A percentile compares a stretch with the other conserved stretches of the same genome.
phyloP scores from a whole-genome alignment of 1,140 invertebrate species.

The Xylocopa sonorina region DNA sequence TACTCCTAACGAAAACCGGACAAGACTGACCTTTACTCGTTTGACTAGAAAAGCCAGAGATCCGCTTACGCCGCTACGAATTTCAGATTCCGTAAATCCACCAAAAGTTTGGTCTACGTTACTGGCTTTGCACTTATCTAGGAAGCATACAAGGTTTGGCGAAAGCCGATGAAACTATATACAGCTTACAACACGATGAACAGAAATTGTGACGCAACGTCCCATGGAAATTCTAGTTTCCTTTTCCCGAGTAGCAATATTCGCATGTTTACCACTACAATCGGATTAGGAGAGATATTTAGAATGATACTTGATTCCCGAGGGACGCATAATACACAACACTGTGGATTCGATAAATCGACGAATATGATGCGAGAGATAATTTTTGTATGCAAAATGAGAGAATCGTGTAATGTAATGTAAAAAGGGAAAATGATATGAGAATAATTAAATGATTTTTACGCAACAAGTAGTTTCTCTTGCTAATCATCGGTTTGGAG shows the following conservation, averaged over 20 bases:
- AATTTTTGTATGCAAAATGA: no score
- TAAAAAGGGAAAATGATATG: no score
- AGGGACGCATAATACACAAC: not conserved
- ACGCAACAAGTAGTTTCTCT: no score
- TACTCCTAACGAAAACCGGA: slow-evolving; percentile 32
- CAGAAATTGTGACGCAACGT: slow-evolving; percentile 48
- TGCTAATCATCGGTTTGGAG: no score
- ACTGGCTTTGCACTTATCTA: slow-evolving; percentile 61
- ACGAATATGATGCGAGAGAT: no score
- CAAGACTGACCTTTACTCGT: slow-evolving; percentile 62
- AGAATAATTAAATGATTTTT: no score
- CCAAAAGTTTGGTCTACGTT: slow-evolving; percentile 61
- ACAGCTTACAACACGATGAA: slow-evolving; percentile 45
- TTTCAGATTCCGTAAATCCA: slow-evolving; percentile 67
- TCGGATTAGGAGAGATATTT: slow-evolving; percentile 8
- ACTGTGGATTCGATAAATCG: not conserved
- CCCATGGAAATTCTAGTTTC: slow-evolving; percentile 49
- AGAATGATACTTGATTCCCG: not conserved
- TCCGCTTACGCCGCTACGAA: slow-evolving; percentile 66
- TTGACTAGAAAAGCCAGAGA: slow-evolving; percentile 61
- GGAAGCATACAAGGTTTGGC: slow-evolving; percentile 36
- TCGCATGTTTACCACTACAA: not conserved
- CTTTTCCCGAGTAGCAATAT: slow-evolving; percentile 2
- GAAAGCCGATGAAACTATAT: slow-evolving; percentile 34
- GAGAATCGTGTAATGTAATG: no score